Evolutionary conservation across 2,113 vertebrate genomes (phyloP).

Genomic region (Narcine bancroftii): DNA sequence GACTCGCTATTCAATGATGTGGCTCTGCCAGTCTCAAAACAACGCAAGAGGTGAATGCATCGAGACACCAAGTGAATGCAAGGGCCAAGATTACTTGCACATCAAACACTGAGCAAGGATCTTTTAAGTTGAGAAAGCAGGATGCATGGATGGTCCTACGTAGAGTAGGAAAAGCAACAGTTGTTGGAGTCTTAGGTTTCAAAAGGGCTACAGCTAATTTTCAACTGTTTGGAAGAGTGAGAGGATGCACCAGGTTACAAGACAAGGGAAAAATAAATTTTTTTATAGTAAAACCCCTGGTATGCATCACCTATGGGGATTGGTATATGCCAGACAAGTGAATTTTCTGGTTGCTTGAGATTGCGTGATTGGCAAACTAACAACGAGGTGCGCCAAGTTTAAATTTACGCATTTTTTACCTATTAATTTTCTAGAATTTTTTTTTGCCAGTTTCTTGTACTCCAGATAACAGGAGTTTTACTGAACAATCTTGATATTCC

Average conservation of each 20-base stretch:
- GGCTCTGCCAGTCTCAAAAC: not conserved
- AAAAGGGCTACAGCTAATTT: not conserved
- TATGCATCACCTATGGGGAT: too few relatives aligned
- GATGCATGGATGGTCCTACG: not conserved
- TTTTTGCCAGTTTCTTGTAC: too few relatives aligned
- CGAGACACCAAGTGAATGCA: not conserved
- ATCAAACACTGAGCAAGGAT: not conserved
- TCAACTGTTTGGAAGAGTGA: not conserved
- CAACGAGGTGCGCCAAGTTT: too few relatives aligned
- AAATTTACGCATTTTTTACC: too few relatives aligned
- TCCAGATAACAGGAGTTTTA: too few relatives aligned
- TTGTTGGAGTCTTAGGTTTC: not conserved
- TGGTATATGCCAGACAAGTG: too few relatives aligned
- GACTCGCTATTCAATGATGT: not conserved
- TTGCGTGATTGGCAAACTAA: too few relatives aligned
- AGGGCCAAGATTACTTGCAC: not conserved
- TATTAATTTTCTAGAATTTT: too few relatives aligned
- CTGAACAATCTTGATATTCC: not conserved
- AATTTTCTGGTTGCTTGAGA: too few relatives aligned
- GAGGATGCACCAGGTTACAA: not conserved
- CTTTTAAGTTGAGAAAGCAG: not conserved
- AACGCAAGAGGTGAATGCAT: not conserved
- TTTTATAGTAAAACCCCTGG: too few relatives aligned
- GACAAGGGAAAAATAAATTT: not conserved
- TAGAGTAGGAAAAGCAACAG: not conserved